Base-by-base conservation (phyloP, 1,140 invertebrate genomes). In the Apocrypta bakeri region DNA sequence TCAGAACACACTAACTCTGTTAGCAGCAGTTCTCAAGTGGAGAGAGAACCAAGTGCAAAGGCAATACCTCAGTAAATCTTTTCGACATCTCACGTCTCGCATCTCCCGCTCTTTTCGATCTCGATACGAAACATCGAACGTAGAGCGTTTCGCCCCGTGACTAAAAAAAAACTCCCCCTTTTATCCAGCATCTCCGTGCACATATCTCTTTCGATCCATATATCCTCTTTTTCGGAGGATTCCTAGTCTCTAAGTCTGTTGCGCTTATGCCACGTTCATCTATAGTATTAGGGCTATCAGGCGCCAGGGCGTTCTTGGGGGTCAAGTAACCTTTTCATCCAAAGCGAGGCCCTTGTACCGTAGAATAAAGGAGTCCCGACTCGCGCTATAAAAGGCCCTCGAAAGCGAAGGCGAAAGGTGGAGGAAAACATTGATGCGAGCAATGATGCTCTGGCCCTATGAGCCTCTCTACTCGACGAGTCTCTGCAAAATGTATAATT, bases 311-410 rank as follows among this genome's bases (percentile, higher is more conserved):
- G 89, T 89, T 90, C 85, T 90, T 61, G 79, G 88, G 89, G 90
- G 89, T 90, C 89, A 90, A 90, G 82, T 90, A 90, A 90, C 88
- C 90, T 90, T 90, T 90, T 90, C 90, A 90, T 90, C 90, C 90
- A 87, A 17, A 83, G 79, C 27, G 56, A 29, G 61, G 37, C 63
- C 21, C 37, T n/a, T 11, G 27, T 1, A 29, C 40, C n/a, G 2
- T 25, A 66, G 27, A 66, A 72, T 74, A 81, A n/a, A 37, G 27
- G 40, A 9, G 61, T 6, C 37, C 63, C 33, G 82, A 85, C 85
- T 83, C 82, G 81, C 85, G 85, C 86, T 86, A 86, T 85, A 87
- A 87, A 86, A 83, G 25, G 29, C 6, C 82, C 82, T 82, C 79
- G 37, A 79, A 81, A 56, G 31, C 40, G 29, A 81, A 27, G 71